Evolutionary conservation across 2,888 invertebrate genomes (phyloP).

Genomic region (Rotaria socialis): DNA sequence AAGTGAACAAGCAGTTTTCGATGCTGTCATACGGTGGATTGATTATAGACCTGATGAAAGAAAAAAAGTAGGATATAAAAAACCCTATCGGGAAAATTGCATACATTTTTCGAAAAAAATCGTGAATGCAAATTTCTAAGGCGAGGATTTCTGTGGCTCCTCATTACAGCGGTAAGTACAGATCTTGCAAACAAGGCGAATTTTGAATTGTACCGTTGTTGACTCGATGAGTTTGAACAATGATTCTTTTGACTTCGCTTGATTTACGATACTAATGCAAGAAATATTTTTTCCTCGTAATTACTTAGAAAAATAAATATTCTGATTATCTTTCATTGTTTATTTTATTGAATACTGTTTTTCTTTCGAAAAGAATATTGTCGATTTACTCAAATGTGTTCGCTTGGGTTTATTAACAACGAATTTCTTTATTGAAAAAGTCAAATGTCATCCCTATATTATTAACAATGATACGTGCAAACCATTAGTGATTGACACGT

Average conservation of each 20-base stretch:
- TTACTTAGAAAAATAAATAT: too few species aligned
- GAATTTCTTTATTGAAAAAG: constrained; percentile 81
- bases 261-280: too few species aligned
- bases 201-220: too few species aligned
- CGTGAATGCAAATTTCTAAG: too few species aligned
- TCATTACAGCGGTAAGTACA: too few species aligned
- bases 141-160: too few species aligned
- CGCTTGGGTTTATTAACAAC: constrained; percentile 68
- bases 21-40: constrained; percentile 51
- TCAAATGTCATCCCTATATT: constrained; percentile 71
- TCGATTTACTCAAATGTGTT: constrained; percentile 61
- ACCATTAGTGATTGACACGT: constrained; percentile 81
- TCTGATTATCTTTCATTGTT: background rate
- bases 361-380: constrained; percentile 63
- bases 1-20: constrained; percentile 63
- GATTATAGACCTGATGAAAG: constrained; percentile 5
- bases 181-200: too few species aligned
- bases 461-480: constrained; percentile 75
- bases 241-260: too few species aligned
- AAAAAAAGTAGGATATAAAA: constrained; percentile 2
- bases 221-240: too few species aligned
- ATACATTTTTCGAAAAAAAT: too few species aligned
- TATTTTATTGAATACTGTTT: background rate
- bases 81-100: too few species aligned
- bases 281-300: too few species aligned